These are phyloP conservation scores for Oncorhynchus gorbuscha DNA, from an alignment of 2,113 vertebrate species.

Conservation along the genomic window DNA sequence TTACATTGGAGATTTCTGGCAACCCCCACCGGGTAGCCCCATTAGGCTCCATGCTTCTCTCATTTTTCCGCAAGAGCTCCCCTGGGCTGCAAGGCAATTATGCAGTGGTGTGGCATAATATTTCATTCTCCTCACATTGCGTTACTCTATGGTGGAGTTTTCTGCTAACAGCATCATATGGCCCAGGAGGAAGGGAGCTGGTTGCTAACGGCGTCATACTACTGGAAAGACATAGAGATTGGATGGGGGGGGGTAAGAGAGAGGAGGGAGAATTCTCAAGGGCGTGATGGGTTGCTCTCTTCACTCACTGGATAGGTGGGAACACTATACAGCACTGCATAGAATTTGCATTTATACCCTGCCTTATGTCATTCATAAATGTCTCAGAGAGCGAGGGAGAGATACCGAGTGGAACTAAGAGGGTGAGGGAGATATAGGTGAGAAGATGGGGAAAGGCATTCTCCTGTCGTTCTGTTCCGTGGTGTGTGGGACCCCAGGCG, in stretches of 20 bases:
- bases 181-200: slow-evolving; percentile 59
- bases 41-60: slow-evolving; percentile 70
- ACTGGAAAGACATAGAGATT: slow-evolving; percentile 54
- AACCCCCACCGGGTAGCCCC: slow-evolving; percentile 52
- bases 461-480: neutral
- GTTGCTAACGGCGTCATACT: slow-evolving; percentile 67
- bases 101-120: slow-evolving; percentile 76
- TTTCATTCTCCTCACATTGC: slow-evolving; percentile 73
- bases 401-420: neutral
- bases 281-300: slow-evolving; percentile 29
- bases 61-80: slow-evolving; percentile 78
- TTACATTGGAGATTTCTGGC: slow-evolving; percentile 52
- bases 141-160: slow-evolving; percentile 49
- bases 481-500: neutral
- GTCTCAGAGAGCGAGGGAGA: neutral
- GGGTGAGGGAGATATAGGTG: neutral
- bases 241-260: slow-evolving; percentile 7
- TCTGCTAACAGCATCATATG: slow-evolving; percentile 67
- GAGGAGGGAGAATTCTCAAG: slow-evolving; percentile 46
- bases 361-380: neutral
- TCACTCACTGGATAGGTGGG: neutral
- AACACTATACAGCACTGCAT: neutral
- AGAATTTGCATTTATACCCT: neutral
- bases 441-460: neutral
- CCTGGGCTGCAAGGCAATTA: slow-evolving; percentile 77